Evolutionary conservation across 2,797 vertebrate genomes (phyloP).

Genomic region (Capromys pilorides): DNA sequence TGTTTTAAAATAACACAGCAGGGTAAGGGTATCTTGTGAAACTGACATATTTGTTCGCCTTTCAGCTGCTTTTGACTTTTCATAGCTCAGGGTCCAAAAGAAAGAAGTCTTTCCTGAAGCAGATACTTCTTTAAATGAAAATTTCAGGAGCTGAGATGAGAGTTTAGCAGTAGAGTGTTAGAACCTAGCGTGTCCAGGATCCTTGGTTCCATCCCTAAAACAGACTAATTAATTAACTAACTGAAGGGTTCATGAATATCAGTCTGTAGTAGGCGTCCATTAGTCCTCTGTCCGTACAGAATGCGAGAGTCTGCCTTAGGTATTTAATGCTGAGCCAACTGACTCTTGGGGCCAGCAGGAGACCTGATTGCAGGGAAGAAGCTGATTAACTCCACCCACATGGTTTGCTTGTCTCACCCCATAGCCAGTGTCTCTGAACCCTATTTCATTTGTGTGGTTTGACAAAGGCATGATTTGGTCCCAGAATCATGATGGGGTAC

Average conservation of each 20-base stretch:
- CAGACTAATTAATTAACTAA: not conserved
- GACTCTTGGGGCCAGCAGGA: slow-evolving; percentile 19
- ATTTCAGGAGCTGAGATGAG: not conserved
- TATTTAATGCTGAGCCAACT: slow-evolving; percentile 27
- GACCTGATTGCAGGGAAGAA: slow-evolving; percentile 14
- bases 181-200: not conserved
- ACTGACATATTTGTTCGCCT: slow-evolving; percentile 52
- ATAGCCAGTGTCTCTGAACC: not conserved
- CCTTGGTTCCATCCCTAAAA: not conserved
- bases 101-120: slow-evolving; percentile 38
- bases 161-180: not conserved
- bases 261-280: not conserved
- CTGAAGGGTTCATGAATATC: not conserved
- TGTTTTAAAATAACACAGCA: slow-evolving; percentile 55
- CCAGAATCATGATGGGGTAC: not conserved
- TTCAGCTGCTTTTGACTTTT: slow-evolving; percentile 63
- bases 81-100: slow-evolving; percentile 26
- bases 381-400: slow-evolving; percentile 17
- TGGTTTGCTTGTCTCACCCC: not conserved
- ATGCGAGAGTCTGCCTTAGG: not conserved
- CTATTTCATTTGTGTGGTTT: slow-evolving; percentile 45
- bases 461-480: slow-evolving; percentile 38
- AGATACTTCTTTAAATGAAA: slow-evolving; percentile 52
- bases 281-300: not conserved
- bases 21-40: slow-evolving; percentile 57